These are phyloP conservation scores for Orthosia cruda DNA, from an alignment of 2,888 invertebrate genomes.

Conservation along the genomic window DNA sequence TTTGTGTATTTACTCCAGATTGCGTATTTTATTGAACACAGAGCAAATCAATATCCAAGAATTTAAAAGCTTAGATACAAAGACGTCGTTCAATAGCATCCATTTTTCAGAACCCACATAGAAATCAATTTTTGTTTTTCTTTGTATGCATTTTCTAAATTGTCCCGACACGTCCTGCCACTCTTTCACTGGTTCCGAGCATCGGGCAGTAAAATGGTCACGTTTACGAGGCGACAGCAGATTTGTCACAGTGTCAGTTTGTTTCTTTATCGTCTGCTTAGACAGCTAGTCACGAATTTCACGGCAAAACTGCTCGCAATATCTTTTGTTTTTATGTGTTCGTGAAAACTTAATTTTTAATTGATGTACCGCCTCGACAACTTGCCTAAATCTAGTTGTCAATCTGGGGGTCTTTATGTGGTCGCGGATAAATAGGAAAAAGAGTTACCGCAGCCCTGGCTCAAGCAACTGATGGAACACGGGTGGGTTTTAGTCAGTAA, in stretches of 20 bases:
- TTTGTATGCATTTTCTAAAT: background rate
- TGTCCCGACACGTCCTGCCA: conserved; percentile 15
- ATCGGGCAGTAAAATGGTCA: conserved; percentile 41
- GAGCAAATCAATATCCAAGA: background rate
- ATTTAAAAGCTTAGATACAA: background rate
- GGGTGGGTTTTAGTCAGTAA: too few relatives aligned
- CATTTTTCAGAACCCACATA: background rate
- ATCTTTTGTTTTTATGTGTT: background rate
- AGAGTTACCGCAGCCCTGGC: too few relatives aligned
- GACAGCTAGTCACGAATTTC: background rate
- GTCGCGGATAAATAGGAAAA: too few relatives aligned
- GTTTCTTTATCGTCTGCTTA: background rate
- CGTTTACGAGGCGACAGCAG: conserved; percentile 34
- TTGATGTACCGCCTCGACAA: too few relatives aligned
- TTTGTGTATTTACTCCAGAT: too few relatives aligned
- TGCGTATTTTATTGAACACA: background rate
- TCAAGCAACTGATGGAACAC: too few relatives aligned
- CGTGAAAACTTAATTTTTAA: too few relatives aligned
- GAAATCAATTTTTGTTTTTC: conserved; percentile 14
- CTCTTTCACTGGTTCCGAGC: conserved; percentile 27
- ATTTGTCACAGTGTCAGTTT: conserved; percentile 47
- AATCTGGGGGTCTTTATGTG: too few relatives aligned
- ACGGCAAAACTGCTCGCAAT: background rate
- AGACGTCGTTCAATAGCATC: background rate
- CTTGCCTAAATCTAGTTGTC: too few relatives aligned